These are phyloP conservation scores for Theonella swinhoei DNA, from an alignment of 37 sponge, comb jelly and placozoan species.

Conservation along the genomic window DNA sequence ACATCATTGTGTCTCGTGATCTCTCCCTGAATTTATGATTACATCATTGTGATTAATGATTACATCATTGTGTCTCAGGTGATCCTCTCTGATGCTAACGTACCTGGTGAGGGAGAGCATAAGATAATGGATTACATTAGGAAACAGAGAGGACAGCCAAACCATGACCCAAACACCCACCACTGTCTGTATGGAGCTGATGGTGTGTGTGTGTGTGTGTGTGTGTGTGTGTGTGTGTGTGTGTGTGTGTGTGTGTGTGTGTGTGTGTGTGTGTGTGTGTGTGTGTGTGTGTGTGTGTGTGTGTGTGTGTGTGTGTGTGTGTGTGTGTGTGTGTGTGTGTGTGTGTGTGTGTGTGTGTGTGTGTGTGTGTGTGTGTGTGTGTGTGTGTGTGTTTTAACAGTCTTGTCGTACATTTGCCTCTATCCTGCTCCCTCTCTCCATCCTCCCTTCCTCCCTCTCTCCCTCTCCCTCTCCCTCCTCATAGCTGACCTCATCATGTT, in stretches of 20 bases:
- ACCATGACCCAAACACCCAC: conserved; percentile 96
- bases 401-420: too few species aligned
- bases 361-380: too few species aligned
- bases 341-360: too few species aligned
- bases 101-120: conserved; percentile 99
- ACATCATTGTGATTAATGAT: conserved; percentile 6
- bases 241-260: background rate
- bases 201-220: too few species aligned
- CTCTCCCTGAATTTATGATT: too few species aligned
- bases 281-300: background rate
- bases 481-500: conserved; percentile 98
- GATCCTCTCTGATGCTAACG: conserved; percentile 95
- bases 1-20: too few species aligned
- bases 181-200: conserved; percentile 99
- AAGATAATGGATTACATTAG: conserved; percentile 99
- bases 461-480: background rate
- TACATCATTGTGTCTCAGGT: conserved; percentile 51
- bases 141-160: conserved; percentile 79
- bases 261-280: conserved; percentile 6
- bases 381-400: too few species aligned
- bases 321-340: background rate
- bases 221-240: background rate
- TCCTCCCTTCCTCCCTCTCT: conserved; percentile 9
- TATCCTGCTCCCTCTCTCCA: too few species aligned
- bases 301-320: background rate